Conservation (phyloP, 2,797 vertebrate genomes). For the Anabas testudineus region DNA sequence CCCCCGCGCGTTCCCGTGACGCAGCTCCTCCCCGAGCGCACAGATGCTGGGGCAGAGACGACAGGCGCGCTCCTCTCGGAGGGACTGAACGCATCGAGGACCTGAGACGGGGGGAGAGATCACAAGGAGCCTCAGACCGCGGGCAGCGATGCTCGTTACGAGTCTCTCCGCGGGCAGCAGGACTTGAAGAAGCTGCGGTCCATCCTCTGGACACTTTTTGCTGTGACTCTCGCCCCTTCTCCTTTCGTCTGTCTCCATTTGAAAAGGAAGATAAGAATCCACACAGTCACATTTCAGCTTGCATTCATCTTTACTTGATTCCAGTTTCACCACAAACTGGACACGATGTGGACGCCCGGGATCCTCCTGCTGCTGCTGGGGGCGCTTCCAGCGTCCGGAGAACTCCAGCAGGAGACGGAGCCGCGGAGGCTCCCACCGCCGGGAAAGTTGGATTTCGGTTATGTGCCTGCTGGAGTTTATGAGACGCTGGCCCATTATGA, state of each 20-base stretch:
- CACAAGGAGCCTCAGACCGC: constrained; percentile 51
- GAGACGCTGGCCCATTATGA: constrained; percentile 89
- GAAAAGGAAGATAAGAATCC: constrained; percentile 17
- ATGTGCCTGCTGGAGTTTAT: constrained; percentile 88
- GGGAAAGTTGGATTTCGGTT: constrained; percentile 90
- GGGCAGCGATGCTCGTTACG: constrained; percentile 62
- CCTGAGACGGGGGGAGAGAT: constrained; percentile 43
- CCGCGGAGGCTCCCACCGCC: constrained; percentile 71
- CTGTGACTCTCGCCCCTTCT: constrained; percentile 4
- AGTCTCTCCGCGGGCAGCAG: constrained; percentile 55
- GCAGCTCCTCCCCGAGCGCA: constrained; percentile 60
- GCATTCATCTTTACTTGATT: not conserved
- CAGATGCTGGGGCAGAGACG: constrained; percentile 59
- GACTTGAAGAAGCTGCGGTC: constrained; percentile 68
- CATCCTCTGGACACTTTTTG: constrained; percentile 57
- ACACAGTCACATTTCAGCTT: not conserved
- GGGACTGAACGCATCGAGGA: constrained; percentile 52
- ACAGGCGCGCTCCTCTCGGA: constrained; percentile 62
- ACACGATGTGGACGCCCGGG: constrained; percentile 80
- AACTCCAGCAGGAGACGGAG: constrained; percentile 75
- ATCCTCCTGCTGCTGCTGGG: constrained; percentile 77
- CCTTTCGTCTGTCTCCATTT: not conserved
- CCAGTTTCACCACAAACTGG: constrained; percentile 3
- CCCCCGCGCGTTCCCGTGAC: constrained; percentile 65
- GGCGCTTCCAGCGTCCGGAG: constrained; percentile 74